Evolutionary conservation across 2,888 invertebrate genomes (phyloP), one percentile per base, ranked within the genome.

Genomic region (Melieria picta): DNA sequence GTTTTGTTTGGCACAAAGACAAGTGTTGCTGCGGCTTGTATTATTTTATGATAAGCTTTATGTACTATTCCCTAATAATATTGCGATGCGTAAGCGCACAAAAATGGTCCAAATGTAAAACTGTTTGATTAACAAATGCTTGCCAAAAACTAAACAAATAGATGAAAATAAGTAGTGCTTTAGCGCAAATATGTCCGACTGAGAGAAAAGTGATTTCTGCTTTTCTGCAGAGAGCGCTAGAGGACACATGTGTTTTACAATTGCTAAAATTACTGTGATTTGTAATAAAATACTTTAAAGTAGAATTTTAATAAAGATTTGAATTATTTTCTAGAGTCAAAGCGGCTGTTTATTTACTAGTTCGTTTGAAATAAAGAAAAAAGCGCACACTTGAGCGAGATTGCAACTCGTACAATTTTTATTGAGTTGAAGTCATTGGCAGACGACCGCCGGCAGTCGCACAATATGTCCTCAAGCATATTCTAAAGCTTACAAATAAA

Each of bases 201-300:
- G 13, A 52, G 5, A 1, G 6, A 7, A 52, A 52, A 52, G n/a
- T 52, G 4, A 52, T n/a, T 7, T n/a, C 13, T 6, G 30, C 30
- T 30, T 30, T 30, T 30, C 13, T 43, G 11, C 10, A 9, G 45
- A 43, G 11, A 61, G 45, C 11, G 61, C 9, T 4, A 61, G 11
- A 30, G 16, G 48, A 13, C 7, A 30, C 30, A 30, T 3, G 30
- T 30, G 30, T 30, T 61, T 47, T 64, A 68, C 57, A 58, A 72
- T 67, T 68, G 67, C 63, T 72, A 72, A 72, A 64, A 64, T 30
- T 72, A 67, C 72, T 72, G 72, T 72, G 72, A 72, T 70, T 70
- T 60, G 58, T 70, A 70, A 64, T 64, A 63, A 30, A 70, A 64
- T 70, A 70, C 58, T 48, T 65, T 65, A 70, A 46, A 58, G 7